Conservation (phyloP, 2,888 invertebrate species). For the Pachydiplax longipennis region DNA sequence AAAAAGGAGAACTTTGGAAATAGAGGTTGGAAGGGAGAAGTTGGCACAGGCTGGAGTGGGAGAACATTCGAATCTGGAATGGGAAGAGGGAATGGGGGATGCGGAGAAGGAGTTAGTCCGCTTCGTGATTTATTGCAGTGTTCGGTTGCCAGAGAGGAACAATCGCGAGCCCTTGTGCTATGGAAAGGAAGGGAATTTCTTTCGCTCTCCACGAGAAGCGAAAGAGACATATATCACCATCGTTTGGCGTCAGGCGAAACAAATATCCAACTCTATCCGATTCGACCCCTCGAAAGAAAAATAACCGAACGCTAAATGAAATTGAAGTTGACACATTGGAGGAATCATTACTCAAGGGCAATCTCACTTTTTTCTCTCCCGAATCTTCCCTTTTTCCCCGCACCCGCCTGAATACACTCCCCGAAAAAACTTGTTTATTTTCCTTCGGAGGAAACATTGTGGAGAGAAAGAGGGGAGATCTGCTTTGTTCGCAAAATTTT, state of each 20-base stretch:
- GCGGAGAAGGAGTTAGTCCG: constrained; percentile 42
- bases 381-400: neutral
- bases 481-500: neutral
- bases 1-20: neutral
- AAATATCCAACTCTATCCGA: constrained; percentile 11
- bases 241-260: constrained; percentile 29
- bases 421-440: neutral
- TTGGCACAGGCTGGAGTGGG: neutral
- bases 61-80: neutral
- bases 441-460: neutral
- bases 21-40: neutral
- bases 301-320: constrained; percentile 24
- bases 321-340: constrained; percentile 41
- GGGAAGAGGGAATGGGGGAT: neutral
- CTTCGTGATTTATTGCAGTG: constrained; percentile 35
- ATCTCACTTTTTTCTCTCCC: neutral
- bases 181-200: neutral
- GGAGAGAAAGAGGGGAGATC: neutral
- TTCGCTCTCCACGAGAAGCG: neutral
- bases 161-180: neutral
- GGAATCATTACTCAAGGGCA: constrained; percentile 11
- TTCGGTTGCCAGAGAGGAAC: constrained; percentile 22
- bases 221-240: constrained; percentile 17
- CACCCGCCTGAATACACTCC: neutral
- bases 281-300: constrained; percentile 8